Percentiles rank a stretch among this genome's conserved stretches.
phyloP scores from a whole-genome alignment of 1,140 invertebrate genomes.

The Sitobion miscanthi region DNA sequence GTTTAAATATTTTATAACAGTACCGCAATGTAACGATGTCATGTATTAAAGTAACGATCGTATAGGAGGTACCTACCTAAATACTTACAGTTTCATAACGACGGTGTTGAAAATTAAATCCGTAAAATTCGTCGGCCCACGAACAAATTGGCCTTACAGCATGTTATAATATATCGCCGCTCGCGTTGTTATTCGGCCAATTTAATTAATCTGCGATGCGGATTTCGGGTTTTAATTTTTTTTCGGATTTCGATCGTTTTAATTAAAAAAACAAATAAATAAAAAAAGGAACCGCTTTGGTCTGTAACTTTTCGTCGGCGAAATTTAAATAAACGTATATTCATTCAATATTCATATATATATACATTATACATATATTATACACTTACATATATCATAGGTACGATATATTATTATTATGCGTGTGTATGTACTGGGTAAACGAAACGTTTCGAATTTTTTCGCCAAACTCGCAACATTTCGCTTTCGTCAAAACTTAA shows the following conservation, averaged over 20 bases:
- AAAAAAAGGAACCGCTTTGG: background rate
- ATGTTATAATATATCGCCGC: background rate
- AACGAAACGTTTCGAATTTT: background rate
- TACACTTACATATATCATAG: too few relatives aligned
- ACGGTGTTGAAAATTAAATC: background rate
- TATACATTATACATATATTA: background rate
- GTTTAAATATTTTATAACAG: background rate
- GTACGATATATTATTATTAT: background rate
- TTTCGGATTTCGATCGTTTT: background rate
- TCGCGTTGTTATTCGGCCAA: background rate
- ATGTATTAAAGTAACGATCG: background rate
- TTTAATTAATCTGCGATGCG: background rate
- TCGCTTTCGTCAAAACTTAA: background rate
- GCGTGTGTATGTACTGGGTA: background rate
- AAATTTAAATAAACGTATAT: background rate
- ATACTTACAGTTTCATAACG: background rate
- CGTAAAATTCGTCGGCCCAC: background rate
- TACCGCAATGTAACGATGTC: too few relatives aligned
- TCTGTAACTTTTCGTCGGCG: background rate
- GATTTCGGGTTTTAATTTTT: too few relatives aligned
- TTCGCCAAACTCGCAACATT: background rate
- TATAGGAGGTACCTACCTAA: background rate
- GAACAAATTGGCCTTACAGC: background rate
- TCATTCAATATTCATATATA: too few relatives aligned
- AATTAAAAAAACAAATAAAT: constrained; percentile 11